Evolutionary conservation across 1,140 invertebrate species (phyloP), one percentile per base, ranked within the genome.

Genomic region (Cydia strobilella): DNA sequence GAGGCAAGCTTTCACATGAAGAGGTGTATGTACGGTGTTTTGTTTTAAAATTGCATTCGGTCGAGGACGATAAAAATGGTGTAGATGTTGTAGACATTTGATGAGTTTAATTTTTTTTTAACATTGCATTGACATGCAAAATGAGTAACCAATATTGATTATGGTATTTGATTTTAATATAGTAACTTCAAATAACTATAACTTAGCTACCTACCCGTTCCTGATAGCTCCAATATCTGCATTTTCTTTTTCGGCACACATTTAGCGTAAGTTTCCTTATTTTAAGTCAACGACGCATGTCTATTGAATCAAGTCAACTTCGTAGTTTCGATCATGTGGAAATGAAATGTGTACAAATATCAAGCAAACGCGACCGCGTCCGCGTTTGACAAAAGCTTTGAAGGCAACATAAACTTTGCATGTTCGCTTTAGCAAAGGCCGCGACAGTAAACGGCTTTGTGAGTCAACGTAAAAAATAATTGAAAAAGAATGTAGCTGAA

Each of bases 281-380:
- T n/a, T 31, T 18, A 69, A 69, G n/a, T 3, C n/a, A 39, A 35
- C 20, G 65, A 39, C 27, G 65, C 31, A 66, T 66, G 65, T 18
- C 13, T 69, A 69, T 69, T 69, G 35, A 69, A 69, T 69, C 31
- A 69, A 23, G 15, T 42, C n/a, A 66, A 35, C 15, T 27, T 13
- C 27, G 12, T 18, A 39, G 4, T 1, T n/a, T 35, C 65, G n/a
- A 35, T 69, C 65, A 69, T 35, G 27, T n/a, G 65, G 31, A 69
- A 69, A 39, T 69, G 31, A 69, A 69, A 69, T 35, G 65, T 69
- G 65, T 69, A 69, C 65, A 69, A 69, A 69, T 69, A 69, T 69
- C 31, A 69, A 66, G 39, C 9, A 35, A 69, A 69, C 23, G n/a
- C 18, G 35, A 18, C 65, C n/a, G 65, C 31, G 20, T 69, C 6